A percentile compares a stretch with the other conserved stretches of the same genome.
Conservation (phyloP, 2,113 vertebrate genomes). For the Trinectes maculatus region DNA sequence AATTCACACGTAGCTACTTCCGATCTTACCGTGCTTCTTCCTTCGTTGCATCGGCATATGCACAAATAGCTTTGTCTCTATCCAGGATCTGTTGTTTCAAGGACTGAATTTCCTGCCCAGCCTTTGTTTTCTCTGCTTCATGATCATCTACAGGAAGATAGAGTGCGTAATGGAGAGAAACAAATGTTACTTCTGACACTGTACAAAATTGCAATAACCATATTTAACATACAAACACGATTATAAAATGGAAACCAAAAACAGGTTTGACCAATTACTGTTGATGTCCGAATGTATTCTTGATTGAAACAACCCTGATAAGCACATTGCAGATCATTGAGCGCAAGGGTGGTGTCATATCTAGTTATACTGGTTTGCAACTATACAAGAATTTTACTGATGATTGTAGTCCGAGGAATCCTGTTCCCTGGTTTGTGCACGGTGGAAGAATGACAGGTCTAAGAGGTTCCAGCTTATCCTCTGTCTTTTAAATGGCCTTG, state of each 20-base stretch:
- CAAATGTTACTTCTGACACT: neutral
- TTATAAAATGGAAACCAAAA: neutral
- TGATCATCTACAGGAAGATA: conserved; percentile 60
- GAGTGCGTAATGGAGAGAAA: neutral
- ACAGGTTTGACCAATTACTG: neutral
- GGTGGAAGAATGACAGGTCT: neutral
- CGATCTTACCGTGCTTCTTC: conserved; percentile 73
- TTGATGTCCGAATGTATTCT: too few species aligned
- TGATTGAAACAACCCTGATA: too few species aligned
- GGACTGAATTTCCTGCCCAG: conserved; percentile 30
- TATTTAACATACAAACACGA: neutral
- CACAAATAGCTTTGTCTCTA: conserved; percentile 74
- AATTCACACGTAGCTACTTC: neutral
- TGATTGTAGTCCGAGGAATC: too few species aligned
- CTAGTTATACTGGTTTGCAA: conserved; percentile 1
- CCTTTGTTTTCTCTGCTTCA: conserved; percentile 24
- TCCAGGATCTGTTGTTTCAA: conserved; percentile 73
- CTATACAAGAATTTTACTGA: too few species aligned
- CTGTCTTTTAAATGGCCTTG: neutral
- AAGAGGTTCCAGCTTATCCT: neutral
- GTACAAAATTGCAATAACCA: neutral
- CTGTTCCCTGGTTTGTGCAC: neutral
- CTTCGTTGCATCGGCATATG: conserved; percentile 55
- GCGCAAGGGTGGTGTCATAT: neutral
- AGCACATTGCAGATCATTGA: neutral